These are phyloP conservation scores for Neomorphus geoffroyi DNA, from an alignment of 2,797 vertebrate species.

Conservation along the genomic window DNA sequence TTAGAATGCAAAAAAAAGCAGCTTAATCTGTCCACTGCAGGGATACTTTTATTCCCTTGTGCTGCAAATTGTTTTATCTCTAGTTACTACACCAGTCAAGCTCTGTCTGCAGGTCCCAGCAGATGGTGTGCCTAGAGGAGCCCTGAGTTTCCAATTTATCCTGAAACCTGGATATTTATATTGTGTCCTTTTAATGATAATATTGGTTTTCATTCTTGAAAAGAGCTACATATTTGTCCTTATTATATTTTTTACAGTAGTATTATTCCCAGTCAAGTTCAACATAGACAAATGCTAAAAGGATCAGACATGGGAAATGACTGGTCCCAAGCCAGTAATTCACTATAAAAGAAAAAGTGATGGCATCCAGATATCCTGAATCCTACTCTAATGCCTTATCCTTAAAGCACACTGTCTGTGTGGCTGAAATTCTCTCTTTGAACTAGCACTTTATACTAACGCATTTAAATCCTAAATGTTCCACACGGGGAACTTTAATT, in stretches of 20 bases:
- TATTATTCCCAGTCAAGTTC: not conserved
- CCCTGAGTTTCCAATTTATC: not conserved
- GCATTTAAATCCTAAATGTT: not conserved
- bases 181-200: not conserved
- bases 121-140: constrained; percentile 7
- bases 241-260: not conserved
- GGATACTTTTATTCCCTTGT: constrained; percentile 22
- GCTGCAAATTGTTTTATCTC: constrained; percentile 26
- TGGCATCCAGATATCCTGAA: not conserved
- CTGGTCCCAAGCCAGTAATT: not conserved
- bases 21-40: constrained; percentile 42
- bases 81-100: not conserved
- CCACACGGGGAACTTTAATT: not conserved
- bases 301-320: not conserved
- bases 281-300: not conserved
- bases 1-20: constrained; percentile 14
- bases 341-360: not conserved
- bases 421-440: not conserved
- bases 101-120: not conserved
- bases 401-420: not conserved
- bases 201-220: not conserved
- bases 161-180: not conserved
- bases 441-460: not conserved
- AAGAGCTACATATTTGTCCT: not conserved
- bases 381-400: not conserved